Base-by-base conservation (phyloP, 2,113 vertebrate genomes). In the Anarrhichthys ocellatus region DNA sequence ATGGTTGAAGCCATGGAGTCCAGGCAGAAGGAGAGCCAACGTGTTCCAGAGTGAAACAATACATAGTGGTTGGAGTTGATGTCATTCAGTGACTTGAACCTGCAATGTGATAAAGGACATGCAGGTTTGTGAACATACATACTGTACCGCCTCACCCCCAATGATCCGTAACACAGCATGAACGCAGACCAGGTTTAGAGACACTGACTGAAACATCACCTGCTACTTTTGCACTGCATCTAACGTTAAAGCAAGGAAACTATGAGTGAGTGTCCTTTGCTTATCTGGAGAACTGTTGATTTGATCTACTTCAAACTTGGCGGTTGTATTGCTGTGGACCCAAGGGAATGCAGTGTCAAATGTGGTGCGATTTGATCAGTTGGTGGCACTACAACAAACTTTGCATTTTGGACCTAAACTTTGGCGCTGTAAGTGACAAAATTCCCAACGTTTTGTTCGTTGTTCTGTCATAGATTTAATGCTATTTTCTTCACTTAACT, bases 51-150 rank as follows among this genome's bases (percentile, higher is more conserved):
- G 75, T 94, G 89, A 80, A 96, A 96, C 81, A 96, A 85, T 4
- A 96, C 52, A 34, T 91, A 95, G 77, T 95, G 90, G 82, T 94
- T 94, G 40, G 91, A 92, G 87, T 97, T 97, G 48, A 88, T 71
- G 40, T 97, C 95, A 27, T 88, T 95, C 29, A 97, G 73, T 17
- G 50, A 36, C 82, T 95, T 96, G 89, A 96, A 96, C 87, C 95
- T 97, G 65, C 42, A 88, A 84, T 27, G 52, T 18, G 50, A 76
- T 18, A 80, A 6, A 29, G 96, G 95, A n/a, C 86, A 96, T 74
- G 42, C 96, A 18, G 95, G 83, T 56, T 56, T 58, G 52, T 54
- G 56, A 58, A 58, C 13, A 27, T 20, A 24, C 46, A 50, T 56
- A 24, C n/a, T 27, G n/a, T 27, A n/a, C n/a, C 24, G 11, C 24